A percentile compares a stretch with the other conserved stretches of the same genome.
These are phyloP conservation scores for Lophotis ruficrista DNA, from an alignment of 2,113 vertebrate species.

Conservation along the genomic window DNA sequence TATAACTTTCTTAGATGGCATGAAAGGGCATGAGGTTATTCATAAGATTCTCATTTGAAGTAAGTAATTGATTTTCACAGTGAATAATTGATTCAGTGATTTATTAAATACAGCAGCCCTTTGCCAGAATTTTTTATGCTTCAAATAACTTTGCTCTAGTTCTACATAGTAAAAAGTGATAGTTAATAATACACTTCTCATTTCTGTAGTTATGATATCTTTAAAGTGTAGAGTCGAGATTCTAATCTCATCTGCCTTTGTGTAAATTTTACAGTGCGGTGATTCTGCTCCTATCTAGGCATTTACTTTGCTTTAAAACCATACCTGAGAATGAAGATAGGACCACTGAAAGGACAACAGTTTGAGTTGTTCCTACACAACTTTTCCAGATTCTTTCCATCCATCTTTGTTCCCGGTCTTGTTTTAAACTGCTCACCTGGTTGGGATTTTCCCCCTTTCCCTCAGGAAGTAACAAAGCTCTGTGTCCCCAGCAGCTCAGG, in stretches of 20 bases:
- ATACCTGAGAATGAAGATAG: background rate
- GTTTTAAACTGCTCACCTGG: background rate
- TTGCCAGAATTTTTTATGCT: conserved; percentile 53
- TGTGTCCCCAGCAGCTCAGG: background rate
- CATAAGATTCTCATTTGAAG: conserved; percentile 60
- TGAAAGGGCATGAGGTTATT: conserved; percentile 62
- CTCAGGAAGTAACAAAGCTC: background rate
- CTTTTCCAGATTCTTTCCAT: background rate
- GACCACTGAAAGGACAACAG: background rate
- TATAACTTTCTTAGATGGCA: conserved; percentile 51
- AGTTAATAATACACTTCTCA: conserved; percentile 19
- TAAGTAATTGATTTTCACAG: conserved; percentile 67
- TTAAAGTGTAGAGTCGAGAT: background rate
- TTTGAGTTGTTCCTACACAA: background rate
- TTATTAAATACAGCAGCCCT: conserved; percentile 55
- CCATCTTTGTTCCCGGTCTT: background rate
- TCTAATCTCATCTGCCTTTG: conserved; percentile 16
- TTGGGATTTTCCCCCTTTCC: background rate
- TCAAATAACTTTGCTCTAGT: conserved; percentile 52
- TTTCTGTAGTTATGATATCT: conserved; percentile 17
- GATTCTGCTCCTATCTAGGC: background rate
- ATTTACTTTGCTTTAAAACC: background rate
- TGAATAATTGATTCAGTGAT: conserved; percentile 69
- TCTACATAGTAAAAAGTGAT: conserved; percentile 51
- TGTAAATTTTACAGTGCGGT: background rate